phyloP scores from a whole-genome alignment of 2,888 invertebrate species.

The Erebia ligea region DNA sequence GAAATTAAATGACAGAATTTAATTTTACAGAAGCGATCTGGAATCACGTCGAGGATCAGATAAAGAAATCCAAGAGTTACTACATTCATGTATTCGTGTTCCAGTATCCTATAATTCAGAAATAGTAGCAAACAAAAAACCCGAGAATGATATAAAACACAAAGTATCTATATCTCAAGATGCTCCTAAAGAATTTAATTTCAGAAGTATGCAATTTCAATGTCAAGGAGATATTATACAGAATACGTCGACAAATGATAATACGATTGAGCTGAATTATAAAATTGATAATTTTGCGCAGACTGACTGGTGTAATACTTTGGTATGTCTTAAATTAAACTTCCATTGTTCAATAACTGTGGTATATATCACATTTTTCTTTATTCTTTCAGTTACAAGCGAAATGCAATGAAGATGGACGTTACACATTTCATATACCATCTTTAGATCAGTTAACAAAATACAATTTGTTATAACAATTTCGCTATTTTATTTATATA shows the following conservation, averaged over 20 bases:
- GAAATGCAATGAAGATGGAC: constrained; percentile 56
- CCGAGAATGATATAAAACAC: constrained; percentile 15
- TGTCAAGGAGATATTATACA: background rate
- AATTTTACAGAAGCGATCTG: constrained; percentile 13
- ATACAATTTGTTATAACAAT: constrained; percentile 45
- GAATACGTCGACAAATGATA: background rate
- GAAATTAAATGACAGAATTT: background rate
- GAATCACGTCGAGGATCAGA: constrained; percentile 1
- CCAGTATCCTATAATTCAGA: constrained; percentile 1
- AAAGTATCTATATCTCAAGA: constrained; percentile 27
- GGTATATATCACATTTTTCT: background rate
- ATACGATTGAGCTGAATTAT: background rate
- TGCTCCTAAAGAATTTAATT: constrained; percentile 12
- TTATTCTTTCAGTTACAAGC: constrained; percentile 62
- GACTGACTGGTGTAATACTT: constrained; percentile 60
- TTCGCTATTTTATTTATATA: background rate
- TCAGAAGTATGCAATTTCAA: background rate
- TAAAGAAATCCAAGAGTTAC: constrained; percentile 21
- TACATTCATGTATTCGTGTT: constrained; percentile 13
- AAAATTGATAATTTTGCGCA: constrained; percentile 51
- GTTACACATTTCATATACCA: constrained; percentile 66
- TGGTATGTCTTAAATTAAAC: constrained; percentile 52
- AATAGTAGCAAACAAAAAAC: constrained; percentile 14
- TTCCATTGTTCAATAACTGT: background rate
- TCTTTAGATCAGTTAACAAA: constrained; percentile 55